These are phyloP conservation scores for Trichacis sp. DNA, from an alignment of 2,888 invertebrate species.

Conservation along the genomic window DNA sequence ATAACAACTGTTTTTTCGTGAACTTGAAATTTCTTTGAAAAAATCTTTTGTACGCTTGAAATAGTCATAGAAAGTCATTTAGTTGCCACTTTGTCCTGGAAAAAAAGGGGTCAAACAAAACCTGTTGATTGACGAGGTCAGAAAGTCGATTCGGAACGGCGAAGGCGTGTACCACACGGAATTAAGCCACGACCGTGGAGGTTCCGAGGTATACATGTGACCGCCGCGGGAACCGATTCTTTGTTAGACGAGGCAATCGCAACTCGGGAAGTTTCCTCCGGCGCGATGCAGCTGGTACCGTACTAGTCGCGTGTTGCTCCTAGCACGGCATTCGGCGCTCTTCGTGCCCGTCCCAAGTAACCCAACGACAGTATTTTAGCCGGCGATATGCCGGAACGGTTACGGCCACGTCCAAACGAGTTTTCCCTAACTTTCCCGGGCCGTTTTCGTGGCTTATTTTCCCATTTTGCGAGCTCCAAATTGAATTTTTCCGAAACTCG, in stretches of 20 bases:
- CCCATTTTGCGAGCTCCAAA: neutral
- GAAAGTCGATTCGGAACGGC: neutral
- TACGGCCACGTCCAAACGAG: constrained; percentile 32
- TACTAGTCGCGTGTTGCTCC: constrained; percentile 67
- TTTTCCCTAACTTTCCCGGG: constrained; percentile 28
- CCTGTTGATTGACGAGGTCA: neutral
- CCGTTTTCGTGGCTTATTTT: no score
- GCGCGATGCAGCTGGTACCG: constrained; percentile 65
- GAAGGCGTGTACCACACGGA: neutral
- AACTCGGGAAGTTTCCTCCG: constrained; percentile 41
- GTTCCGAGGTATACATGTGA: no score
- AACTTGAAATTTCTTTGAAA: no score
- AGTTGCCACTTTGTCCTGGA: no score
- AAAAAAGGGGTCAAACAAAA: neutral
- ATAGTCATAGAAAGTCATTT: no score
- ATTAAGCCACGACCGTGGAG: no score
- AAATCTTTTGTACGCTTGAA: no score
- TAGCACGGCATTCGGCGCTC: constrained; percentile 44
- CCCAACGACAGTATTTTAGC: constrained; percentile 33
- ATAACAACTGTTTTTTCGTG: no score
- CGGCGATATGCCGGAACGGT: constrained; percentile 28
- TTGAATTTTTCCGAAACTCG: neutral
- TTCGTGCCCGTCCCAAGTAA: constrained; percentile 37
- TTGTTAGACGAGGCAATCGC: constrained; percentile 39
- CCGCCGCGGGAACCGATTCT: constrained; percentile 16